Base-by-base conservation (phyloP, 2,797 vertebrate genomes). In the Columba guinea region DNA sequence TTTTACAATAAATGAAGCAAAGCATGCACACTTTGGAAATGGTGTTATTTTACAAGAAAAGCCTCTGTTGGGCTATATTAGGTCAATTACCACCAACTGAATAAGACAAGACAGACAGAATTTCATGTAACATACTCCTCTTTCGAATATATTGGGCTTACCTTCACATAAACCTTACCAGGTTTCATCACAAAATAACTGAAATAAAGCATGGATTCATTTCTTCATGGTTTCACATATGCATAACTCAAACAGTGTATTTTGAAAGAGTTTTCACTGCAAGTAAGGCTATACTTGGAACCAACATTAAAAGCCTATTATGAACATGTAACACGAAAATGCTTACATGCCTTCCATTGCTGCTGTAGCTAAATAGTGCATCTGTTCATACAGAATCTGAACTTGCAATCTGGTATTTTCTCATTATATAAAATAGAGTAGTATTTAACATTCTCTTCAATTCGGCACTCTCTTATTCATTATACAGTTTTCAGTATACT, bases 141-240 rank as follows among this genome's bases (percentile, higher is more conserved):
- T 93, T 95, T 97, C 93, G 97, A 96, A 97, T 89, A 96, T 11
- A 46, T 20, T 71, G 77, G 82, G 68, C 76, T 97, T 97, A 97
- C 91, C 91, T 95, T 95, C 94, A 94, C 74, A 70, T 97, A 96
- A 98, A 97, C 92, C 85, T 93, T 96, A 97, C 49, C 88, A 95
- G 86, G 80, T 96, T 98, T 97, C 96, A 96, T 81, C 94, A 96
- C 68, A 95, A 92, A 96, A 96, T 78, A 97, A 97, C 85, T 96
- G 94, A 96, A 98, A 96, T 81, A 98, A 97, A 98, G 96, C 95
- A 98, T 97, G 96, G 95, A 97, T 93, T 93, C 8, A 91, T 95
- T 94, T 97, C 93, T 96, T 97, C 93, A 93, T 90, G 26, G 44
- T 67, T 96, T 89, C 63, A 95, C 94, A 35, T 46, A 96, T 13